phyloP scores from a whole-genome alignment of 2,888 invertebrate species.

The Rhorus exstirpatorius region DNA sequence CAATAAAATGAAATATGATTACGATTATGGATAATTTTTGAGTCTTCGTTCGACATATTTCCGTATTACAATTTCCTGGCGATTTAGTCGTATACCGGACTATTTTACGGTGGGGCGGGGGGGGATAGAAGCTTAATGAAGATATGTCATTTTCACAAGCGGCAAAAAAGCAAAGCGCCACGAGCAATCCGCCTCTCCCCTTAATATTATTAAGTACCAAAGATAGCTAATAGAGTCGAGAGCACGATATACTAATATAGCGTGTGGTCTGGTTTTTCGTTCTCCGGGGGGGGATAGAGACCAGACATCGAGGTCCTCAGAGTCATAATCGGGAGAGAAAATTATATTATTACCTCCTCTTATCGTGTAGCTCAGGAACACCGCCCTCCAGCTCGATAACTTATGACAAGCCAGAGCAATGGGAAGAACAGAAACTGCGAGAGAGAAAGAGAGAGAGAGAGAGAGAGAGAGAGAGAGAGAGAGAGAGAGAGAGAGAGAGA shows the following conservation, averaged over 20 bases:
- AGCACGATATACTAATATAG: slow-evolving; percentile 7
- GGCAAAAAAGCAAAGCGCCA: slow-evolving; percentile 24
- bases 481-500: slow-evolving; percentile 45
- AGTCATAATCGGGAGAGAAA: slow-evolving; percentile 59
- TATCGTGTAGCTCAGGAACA: slow-evolving; percentile 40
- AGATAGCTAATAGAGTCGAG: slow-evolving; percentile 57
- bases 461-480: slow-evolving; percentile 59
- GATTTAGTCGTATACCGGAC: background rate
- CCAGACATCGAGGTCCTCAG: slow-evolving; percentile 60
- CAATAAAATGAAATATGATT: too few species aligned
- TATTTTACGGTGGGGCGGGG: background rate
- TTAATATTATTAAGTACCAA: slow-evolving; percentile 47
- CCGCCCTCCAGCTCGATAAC: slow-evolving; percentile 47
- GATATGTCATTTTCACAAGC: background rate
- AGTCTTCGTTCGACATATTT: too few species aligned
- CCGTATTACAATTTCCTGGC: background rate
- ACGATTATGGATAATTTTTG: too few species aligned
- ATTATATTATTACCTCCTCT: slow-evolving; percentile 66
- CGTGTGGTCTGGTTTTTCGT: slow-evolving; percentile 62
- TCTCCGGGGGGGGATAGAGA: slow-evolving; percentile 42
- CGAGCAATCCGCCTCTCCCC: slow-evolving; percentile 11
- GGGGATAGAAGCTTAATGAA: slow-evolving; percentile 19
- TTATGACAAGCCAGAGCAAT: slow-evolving; percentile 14
- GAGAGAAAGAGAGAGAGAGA: slow-evolving; percentile 56
- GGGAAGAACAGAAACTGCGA: background rate